Conservation (phyloP, 2,888 invertebrate genomes). For the Amphipyra berbera region DNA sequence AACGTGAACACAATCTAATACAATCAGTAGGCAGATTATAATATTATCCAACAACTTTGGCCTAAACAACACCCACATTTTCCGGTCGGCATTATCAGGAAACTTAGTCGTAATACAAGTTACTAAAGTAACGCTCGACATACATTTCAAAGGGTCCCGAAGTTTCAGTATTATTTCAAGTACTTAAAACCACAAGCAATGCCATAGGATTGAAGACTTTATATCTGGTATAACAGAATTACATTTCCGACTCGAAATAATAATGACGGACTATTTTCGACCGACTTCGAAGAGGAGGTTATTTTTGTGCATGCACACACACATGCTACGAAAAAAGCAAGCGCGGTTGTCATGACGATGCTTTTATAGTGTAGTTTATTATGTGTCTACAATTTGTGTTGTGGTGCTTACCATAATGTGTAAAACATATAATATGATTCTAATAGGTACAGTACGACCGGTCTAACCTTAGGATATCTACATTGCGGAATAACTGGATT, state of each 20-base stretch:
- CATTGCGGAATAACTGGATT: no score
- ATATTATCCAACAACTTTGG: slow-evolving; percentile 34
- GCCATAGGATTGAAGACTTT: slow-evolving; percentile 37
- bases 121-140: slow-evolving; percentile 32
- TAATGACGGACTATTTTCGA: not conserved
- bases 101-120: slow-evolving; percentile 45
- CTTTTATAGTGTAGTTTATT: no score
- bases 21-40: slow-evolving; percentile 28
- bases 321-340: not conserved
- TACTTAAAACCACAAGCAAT: slow-evolving; percentile 51
- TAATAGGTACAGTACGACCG: no score
- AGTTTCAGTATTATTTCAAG: slow-evolving; percentile 52
- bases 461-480: no score
- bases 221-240: slow-evolving; percentile 31
- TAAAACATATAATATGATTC: no score
- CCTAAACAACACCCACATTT: slow-evolving; percentile 47
- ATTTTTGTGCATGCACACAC: not conserved
- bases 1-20: not conserved
- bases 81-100: slow-evolving; percentile 41
- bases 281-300: no score
- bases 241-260: slow-evolving; percentile 19
- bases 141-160: slow-evolving; percentile 43
- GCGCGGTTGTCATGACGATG: no score
- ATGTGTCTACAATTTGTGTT: no score
- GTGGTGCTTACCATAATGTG: no score